A percentile compares a stretch with the other conserved stretches of the same genome.
Evolutionary conservation across 2,113 vertebrate genomes (phyloP).

Genomic region (Platycercus adscitus): DNA sequence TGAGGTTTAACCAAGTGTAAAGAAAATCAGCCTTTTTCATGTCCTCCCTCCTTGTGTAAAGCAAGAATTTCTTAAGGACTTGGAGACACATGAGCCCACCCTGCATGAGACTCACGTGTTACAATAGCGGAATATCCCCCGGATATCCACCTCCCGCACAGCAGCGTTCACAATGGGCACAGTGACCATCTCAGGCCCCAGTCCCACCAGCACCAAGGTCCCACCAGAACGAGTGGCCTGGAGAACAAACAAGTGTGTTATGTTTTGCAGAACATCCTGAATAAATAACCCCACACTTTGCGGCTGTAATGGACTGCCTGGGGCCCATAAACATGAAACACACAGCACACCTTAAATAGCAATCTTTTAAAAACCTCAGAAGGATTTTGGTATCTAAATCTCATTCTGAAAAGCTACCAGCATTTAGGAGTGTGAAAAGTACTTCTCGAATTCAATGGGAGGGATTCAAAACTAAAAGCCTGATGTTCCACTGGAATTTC

Average conservation of each 20-base stretch:
- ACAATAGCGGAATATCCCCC: conserved; percentile 94
- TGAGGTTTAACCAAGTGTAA: not conserved
- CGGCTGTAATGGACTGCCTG: not conserved
- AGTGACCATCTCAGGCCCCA: conserved; percentile 83
- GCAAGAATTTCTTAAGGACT: not conserved
- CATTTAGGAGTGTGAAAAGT: not conserved
- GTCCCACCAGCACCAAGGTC: conserved; percentile 88
- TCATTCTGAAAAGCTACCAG: not conserved
- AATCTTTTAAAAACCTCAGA: not conserved
- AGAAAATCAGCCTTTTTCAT: not conserved
- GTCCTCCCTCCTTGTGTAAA: not conserved
- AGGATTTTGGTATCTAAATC: not conserved
- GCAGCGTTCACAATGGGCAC: conserved; percentile 87
- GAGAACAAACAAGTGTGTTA: not conserved
- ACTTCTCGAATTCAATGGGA: not conserved
- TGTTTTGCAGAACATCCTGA: not conserved
- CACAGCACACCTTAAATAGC: not conserved
- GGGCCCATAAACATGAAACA: not conserved
- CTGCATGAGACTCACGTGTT: conserved; percentile 86
- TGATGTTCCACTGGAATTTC: not conserved
- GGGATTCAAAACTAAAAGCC: not conserved
- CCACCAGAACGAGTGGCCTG: conserved; percentile 91
- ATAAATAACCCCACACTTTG: not conserved
- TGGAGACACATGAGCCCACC: not conserved
- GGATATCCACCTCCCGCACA: conserved; percentile 90